Evolutionary conservation across 2,888 invertebrate species (phyloP), one percentile per base, ranked within the genome.

Genomic region (Neoaliturus tenellus): DNA sequence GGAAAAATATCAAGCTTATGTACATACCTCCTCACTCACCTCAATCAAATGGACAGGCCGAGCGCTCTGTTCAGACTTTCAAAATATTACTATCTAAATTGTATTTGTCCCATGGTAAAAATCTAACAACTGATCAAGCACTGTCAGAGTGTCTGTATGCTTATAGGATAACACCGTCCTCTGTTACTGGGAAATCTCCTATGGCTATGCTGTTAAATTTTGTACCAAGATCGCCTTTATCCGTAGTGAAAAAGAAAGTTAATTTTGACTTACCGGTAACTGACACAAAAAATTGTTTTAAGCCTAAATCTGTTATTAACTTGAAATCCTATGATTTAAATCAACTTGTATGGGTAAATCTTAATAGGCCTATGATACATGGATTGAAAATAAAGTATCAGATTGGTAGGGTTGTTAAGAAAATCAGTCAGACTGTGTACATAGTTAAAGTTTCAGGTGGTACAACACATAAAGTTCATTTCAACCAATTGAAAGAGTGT

Each of bases 161-260:
- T 62, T 28, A 31, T 41, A 12, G 35, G 12, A 20, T 10, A 6
- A 75, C 75, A n/a, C 80, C 80, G 4, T 81, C 81, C 5, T 81
- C 81, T 23, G 81, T 81, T 35, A 81, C 62, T 12, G 81, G 58
- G 31, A 81, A 81, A 31, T 81, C 81, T 28, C 58, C 58, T 33
- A 81, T 81, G 81, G 35, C 81, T 58, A 62, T 58, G 58, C 62
- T 81, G 20, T 25, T 81, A 8, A 81, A 35, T 17, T 81, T 28
- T 33, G 62, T 8, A 33, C 62, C 81, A 8, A 80, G 17, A 28
- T 28, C 51, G 20, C 25, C 31, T n/a, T 39, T 62, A 12, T 75
- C 44, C n/a, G 14, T 8, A 20, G 10, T 75, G n/a, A 75, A 75
- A 44, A 75, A 75, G 44, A 75, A 23, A 5, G 75, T 75, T 41